A percentile compares a stretch with the other conserved stretches of the same genome.
phyloP scores from a whole-genome alignment of 2,888 invertebrate genomes.

The Lasius platythorax region DNA sequence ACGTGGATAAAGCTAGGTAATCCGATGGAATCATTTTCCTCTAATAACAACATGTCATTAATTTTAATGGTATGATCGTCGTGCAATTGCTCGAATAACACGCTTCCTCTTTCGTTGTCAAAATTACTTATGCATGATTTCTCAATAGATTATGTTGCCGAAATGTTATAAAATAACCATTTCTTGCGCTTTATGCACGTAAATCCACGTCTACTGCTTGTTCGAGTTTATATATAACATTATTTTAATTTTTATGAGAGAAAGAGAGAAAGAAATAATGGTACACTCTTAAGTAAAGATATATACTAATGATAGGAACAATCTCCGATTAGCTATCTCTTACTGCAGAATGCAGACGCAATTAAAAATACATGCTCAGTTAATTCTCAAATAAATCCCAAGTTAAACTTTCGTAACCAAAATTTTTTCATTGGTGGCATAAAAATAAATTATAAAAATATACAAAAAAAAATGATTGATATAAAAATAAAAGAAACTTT shows the following conservation, averaged over 20 bases:
- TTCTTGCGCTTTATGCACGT: constrained; percentile 40
- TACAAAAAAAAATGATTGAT: neutral
- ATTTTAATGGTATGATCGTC: neutral
- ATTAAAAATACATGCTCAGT: constrained; percentile 77
- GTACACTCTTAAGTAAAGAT: constrained; percentile 50
- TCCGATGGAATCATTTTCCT: constrained; percentile 2
- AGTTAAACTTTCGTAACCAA: neutral
- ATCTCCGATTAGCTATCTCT: constrained; percentile 49
- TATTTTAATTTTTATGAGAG: constrained; percentile 57
- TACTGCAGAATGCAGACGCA: constrained; percentile 67
- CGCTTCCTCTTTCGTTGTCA: constrained; percentile 4
- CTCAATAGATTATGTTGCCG: neutral
- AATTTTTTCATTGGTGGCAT: neutral
- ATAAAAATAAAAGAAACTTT: neutral
- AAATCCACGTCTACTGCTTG: neutral
- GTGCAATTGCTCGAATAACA: constrained; percentile 9
- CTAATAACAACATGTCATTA: constrained; percentile 22
- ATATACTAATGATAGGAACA: constrained; percentile 46
- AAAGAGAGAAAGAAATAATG: constrained; percentile 17
- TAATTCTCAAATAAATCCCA: constrained; percentile 67
- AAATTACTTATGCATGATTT: constrained; percentile 15
- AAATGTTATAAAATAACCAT: constrained; percentile 50
- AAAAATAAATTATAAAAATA: neutral
- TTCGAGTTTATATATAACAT: constrained; percentile 25
- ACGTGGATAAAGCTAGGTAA: constrained; percentile 8